phyloP scores from a whole-genome alignment of 2,888 invertebrate genomes.

The Seira sanloemensis region DNA sequence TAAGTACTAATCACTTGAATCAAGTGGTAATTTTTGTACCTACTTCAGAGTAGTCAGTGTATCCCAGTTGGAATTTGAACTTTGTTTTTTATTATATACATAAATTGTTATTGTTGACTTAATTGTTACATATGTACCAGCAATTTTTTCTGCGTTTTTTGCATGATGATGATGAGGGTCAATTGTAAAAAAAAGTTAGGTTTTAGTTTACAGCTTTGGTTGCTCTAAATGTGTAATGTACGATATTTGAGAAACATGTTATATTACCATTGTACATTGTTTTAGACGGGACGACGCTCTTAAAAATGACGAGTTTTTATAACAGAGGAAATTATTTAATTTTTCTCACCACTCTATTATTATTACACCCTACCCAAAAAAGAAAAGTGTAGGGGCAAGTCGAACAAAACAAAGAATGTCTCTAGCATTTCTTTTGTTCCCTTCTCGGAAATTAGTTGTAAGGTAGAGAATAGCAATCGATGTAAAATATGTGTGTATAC shows the following conservation, averaged over 20 bases:
- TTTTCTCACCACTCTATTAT: not conserved
- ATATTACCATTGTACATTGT: slow-evolving; percentile 15
- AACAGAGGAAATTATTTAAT: slow-evolving; percentile 10
- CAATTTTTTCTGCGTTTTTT: not conserved
- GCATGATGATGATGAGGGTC: not conserved
- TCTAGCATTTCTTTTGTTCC: no score
- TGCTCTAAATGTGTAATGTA: not conserved
- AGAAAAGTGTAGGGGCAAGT: not conserved
- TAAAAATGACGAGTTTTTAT: not conserved
- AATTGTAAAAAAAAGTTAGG: not conserved
- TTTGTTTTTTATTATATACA: slow-evolving; percentile 17
- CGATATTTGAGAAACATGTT: not conserved
- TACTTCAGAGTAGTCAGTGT: slow-evolving; percentile 52
- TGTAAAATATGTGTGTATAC: not conserved
- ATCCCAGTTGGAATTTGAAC: slow-evolving; percentile 22
- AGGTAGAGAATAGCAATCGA: not conserved
- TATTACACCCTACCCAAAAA: not conserved
- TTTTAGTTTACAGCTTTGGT: no score
- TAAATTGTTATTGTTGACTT: not conserved
- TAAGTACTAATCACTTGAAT: slow-evolving; percentile 57
- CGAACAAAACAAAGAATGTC: not conserved
- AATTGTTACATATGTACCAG: not conserved
- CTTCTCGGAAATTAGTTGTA: not conserved
- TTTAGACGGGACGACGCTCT: not conserved
- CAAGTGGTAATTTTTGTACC: slow-evolving; percentile 60